Conservation (phyloP, 2,113 vertebrate species). For the Campylomormyrus numenius region DNA sequence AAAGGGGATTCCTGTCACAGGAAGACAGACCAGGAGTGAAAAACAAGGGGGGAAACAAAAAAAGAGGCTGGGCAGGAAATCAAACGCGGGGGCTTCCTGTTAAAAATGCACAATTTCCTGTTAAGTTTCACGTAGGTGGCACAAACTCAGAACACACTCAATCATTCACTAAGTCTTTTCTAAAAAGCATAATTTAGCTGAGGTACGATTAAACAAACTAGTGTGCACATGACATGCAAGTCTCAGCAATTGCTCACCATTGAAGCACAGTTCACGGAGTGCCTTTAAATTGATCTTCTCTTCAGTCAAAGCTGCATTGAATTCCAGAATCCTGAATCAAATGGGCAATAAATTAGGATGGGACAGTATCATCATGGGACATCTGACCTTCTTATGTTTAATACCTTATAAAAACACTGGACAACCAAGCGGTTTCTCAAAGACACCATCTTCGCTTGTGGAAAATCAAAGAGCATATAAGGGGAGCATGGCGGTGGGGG, state of each 20-base stretch:
- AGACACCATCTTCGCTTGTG: neutral
- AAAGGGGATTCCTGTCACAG: conserved; percentile 79
- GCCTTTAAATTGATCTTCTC: conserved; percentile 68
- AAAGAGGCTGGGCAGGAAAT: neutral
- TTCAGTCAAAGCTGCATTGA: conserved; percentile 75
- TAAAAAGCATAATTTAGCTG: neutral
- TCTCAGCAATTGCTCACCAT: conserved; percentile 59
- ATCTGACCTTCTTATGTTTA: neutral
- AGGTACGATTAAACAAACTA: neutral
- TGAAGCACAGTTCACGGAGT: conserved; percentile 82
- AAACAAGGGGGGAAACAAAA: neutral
- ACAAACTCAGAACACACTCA: neutral
- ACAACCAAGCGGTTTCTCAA: neutral
- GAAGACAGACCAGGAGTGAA: neutral
- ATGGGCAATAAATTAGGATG: neutral
- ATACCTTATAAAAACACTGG: neutral
- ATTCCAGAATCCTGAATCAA: conserved; percentile 80
- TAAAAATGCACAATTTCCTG: neutral
- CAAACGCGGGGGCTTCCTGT: neutral
- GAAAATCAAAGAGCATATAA: neutral
- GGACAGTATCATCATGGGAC: neutral
- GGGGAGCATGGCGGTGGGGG: neutral
- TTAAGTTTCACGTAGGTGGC: neutral
- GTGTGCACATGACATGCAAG: neutral
- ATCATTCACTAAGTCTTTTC: neutral